Evolutionary conservation across 1,140 invertebrate genomes (phyloP), one percentile per base, ranked within the genome.

Genomic region (Neuroterus valhalla): DNA sequence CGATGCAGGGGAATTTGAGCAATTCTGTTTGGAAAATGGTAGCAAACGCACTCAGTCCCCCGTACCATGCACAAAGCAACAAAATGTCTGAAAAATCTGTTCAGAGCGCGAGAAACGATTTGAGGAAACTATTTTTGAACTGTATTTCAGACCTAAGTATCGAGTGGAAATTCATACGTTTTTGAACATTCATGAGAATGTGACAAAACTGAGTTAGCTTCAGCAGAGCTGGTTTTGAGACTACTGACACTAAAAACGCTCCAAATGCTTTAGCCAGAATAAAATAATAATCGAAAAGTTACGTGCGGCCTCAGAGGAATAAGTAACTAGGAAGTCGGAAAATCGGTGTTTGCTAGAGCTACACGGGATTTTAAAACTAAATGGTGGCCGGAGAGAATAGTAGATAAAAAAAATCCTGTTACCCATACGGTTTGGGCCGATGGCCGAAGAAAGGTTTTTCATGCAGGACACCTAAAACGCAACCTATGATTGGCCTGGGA

Each of bases 231-330:
- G 0, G 66, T 76, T 2, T 70, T 79, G 14, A 79, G 76, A 71
- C 68, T 71, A 15, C 44, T 45, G 6, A 74, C 74, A 0, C 68
- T 68, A 21, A 79, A 74, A 10, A 79, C 70, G 15, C 52, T 79
- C 1, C 68, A 68, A 17, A 76, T 79, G 69, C 44, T 76, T 3
- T 76, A 66, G 52, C 74, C 78, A 1, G 78, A 79, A 12, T 42
- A 66, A 19, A 74, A 70, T 68, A 38, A 38, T 19, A 31, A 0
- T 31, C 8, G 31, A 6, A 31, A 31, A 31, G 0, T 2, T 6
- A 38, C 6, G 31, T 1, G 1, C 31, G 10, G 6, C 5, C 10
- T 38, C 0, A 38, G 10, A 38, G 31, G 75, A 75, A 66, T 70
- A 12, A 38, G 15, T 45, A 45, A 21, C 17, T 71, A 48, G n/a